A percentile compares a stretch with the other conserved stretches of the same genome.
phyloP scores from a whole-genome alignment of 23 tunicate genomes.

The Clavelina lepadiformis region DNA sequence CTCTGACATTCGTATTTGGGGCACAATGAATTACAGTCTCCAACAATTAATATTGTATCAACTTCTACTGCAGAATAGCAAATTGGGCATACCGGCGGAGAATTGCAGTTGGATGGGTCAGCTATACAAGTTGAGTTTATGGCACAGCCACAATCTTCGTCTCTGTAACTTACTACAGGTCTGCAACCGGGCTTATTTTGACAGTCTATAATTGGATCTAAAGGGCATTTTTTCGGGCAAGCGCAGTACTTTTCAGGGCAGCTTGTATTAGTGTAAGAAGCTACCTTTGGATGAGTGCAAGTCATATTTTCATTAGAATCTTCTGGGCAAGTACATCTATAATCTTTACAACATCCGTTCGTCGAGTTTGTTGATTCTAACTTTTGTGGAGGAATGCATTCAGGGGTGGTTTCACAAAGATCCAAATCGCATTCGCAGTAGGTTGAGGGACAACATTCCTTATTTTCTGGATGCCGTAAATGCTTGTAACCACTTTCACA shows the following conservation, averaged over 20 bases:
- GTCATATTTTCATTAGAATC: slow-evolving; percentile 11
- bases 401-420: slow-evolving; percentile 6
- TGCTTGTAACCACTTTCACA: slow-evolving; percentile 13
- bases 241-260: slow-evolving; percentile 35
- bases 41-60: slow-evolving; percentile 7
- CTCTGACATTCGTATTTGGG: slow-evolving; percentile 15
- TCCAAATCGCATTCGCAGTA: slow-evolving; percentile 22
- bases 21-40: slow-evolving; percentile 36
- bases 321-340: slow-evolving; percentile 33
- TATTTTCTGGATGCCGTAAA: slow-evolving; percentile 6
- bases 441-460: slow-evolving; percentile 26
- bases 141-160: slow-evolving; percentile 51
- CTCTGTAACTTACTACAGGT: slow-evolving; percentile 16
- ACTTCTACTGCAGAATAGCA: slow-evolving; percentile 15
- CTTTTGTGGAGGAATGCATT: slow-evolving; percentile 11
- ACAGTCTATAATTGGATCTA: slow-evolving; percentile 26
- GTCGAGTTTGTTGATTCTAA: background rate
- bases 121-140: slow-evolving; percentile 20
- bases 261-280: background rate
- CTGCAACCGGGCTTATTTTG: slow-evolving; percentile 35
- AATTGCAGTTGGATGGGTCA: slow-evolving; percentile 29
- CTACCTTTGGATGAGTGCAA: slow-evolving; percentile 20
- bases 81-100: slow-evolving; percentile 11
- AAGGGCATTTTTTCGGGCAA: slow-evolving; percentile 39
- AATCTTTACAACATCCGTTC: slow-evolving; percentile 11